Base-by-base conservation (phyloP, 37 sponge, comb jelly and placozoan genomes). In the Spongilla lacustris region DNA sequence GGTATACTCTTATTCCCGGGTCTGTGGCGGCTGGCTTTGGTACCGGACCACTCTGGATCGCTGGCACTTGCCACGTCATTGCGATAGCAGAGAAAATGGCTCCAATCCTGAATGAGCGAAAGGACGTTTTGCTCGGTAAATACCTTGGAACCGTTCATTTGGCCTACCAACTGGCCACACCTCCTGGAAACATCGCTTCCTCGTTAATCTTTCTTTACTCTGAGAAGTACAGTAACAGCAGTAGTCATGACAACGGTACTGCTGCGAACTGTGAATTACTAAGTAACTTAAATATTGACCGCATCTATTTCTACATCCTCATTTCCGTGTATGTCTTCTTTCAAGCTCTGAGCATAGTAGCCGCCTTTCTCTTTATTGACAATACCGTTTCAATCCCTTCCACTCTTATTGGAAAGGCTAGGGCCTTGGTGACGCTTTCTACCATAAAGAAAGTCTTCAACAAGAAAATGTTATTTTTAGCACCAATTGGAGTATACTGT, bases 1-100 rank as follows among this genome's bases (percentile, higher is more conserved):
- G 86, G 91, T 91, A 85, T 75, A 88, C 92, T 2, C 89, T 94
- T 4, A 36, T 94, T 9, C 95, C 95, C 13, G 75, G 73, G 9
- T 83, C 87, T 0, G 37, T 86, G 14, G 38, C 88, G 24, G 4
- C 81, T 2, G 95, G 95, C 5, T 24, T 89, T 48, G 86, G 73
- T 0, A 83, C 74, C 14, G 91, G 83, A 5, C 95, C 89, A 12
- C 36, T 91, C 0, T 94, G 77, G 73, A 76, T 86, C 0, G 77
- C 91, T 29, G 68, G 38, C 2, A 78, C 19, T 23, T 30, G 36
- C 19, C 84, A 92, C 50, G n/a, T 92, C 0, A 66, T 81, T 49
- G 66, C 71, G 29, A 36, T 84, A 12, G 85, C 92, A 12, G 25
- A 69, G 9, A 35, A 17, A 29, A 24, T 34, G 72, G 89, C 89